Conservation (phyloP, 2,888 invertebrate genomes). For the Schrankia costaestrigalis region DNA sequence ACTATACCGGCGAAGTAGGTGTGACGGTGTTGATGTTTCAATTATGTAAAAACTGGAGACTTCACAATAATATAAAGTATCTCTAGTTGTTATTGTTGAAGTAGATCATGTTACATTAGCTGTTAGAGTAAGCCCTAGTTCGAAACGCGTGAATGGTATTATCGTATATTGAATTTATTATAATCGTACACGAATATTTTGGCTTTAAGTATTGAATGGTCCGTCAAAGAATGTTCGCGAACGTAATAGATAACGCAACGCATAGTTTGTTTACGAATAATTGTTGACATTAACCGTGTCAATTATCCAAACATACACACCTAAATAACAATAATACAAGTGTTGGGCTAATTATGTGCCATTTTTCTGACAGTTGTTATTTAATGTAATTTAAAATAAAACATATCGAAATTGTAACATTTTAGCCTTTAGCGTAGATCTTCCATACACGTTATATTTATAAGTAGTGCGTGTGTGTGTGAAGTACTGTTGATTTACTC, state of each 20-base stretch:
- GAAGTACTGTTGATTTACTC: constrained; percentile 36
- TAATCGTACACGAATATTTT: constrained; percentile 13
- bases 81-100: constrained; percentile 64
- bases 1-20: constrained; percentile 43
- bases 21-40: constrained; percentile 49
- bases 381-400: constrained; percentile 66
- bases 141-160: constrained; percentile 24
- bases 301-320: constrained; percentile 47
- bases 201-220: constrained; percentile 14
- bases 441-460: constrained; percentile 68
- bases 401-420: constrained; percentile 77
- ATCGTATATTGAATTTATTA: constrained; percentile 20
- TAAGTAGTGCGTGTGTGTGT: constrained; percentile 57
- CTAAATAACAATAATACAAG: constrained; percentile 40
- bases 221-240: constrained; percentile 13
- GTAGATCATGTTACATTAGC: constrained; percentile 67
- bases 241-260: too few relatives aligned
- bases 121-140: constrained; percentile 44
- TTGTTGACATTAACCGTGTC: too few relatives aligned
- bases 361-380: constrained; percentile 68
- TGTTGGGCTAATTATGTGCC: constrained; percentile 69
- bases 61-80: constrained; percentile 49
- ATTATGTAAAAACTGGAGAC: constrained; percentile 59
- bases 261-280: too few relatives aligned
- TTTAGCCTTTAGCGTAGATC: constrained; percentile 78